phyloP scores from a whole-genome alignment of 2,113 vertebrate genomes.

The Nothocercus nigrocapillus region DNA sequence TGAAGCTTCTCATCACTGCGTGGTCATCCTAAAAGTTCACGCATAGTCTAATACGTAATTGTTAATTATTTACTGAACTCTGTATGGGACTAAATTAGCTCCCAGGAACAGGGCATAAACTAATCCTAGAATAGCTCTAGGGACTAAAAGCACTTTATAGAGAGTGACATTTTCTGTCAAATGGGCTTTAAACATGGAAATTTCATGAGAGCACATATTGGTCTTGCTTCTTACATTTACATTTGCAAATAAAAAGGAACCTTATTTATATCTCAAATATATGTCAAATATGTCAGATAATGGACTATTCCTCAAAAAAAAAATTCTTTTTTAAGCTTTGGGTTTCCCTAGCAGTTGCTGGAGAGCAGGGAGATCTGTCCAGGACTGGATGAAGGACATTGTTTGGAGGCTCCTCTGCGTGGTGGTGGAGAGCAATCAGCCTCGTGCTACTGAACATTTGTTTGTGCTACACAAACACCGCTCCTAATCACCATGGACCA shows the following conservation, averaged over 20 bases:
- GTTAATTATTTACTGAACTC: background rate
- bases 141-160: background rate
- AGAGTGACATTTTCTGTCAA: background rate
- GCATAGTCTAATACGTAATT: background rate
- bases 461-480: slow-evolving; percentile 33
- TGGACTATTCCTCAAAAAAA: background rate
- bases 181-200: background rate
- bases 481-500: slow-evolving; percentile 29
- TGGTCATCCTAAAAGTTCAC: background rate
- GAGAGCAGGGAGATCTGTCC: background rate
- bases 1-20: background rate
- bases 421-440: background rate
- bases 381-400: background rate
- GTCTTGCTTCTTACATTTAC: background rate
- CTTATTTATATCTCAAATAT: background rate
- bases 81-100: background rate
- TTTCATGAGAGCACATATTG: background rate
- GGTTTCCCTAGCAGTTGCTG: background rate
- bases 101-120: background rate
- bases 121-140: background rate
- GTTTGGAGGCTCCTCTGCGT: background rate
- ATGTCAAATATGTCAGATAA: background rate
- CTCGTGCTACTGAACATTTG: background rate
- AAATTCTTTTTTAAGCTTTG: background rate
- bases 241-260: background rate